These are phyloP conservation scores for Phrixothrix hirtus DNA, from an alignment of 2,888 invertebrate species.

Conservation along the genomic window DNA sequence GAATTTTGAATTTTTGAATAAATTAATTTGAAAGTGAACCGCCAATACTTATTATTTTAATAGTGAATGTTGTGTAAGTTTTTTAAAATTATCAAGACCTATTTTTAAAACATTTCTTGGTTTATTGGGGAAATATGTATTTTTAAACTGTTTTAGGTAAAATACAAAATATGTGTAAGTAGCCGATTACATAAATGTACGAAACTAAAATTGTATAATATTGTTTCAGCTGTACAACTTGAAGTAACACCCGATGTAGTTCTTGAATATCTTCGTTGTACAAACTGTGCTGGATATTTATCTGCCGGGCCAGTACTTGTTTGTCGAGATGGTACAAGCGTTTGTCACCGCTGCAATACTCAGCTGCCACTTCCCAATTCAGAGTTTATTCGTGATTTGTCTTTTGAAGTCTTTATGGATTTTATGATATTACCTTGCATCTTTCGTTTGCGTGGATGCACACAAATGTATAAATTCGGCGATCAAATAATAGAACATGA, in stretches of 20 bases:
- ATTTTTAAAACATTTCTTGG: too few species aligned
- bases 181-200: not conserved
- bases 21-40: too few species aligned
- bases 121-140: too few species aligned
- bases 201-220: not conserved
- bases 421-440: constrained; percentile 49
- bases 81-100: too few species aligned
- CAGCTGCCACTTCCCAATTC: constrained; percentile 41
- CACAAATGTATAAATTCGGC: constrained; percentile 42
- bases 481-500: constrained; percentile 45
- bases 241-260: constrained; percentile 44
- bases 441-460: constrained; percentile 42
- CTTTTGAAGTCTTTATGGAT: constrained; percentile 46
- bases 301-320: constrained; percentile 48
- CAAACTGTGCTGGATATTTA: constrained; percentile 47
- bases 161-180: too few species aligned
- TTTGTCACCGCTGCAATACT: constrained; percentile 49
- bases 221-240: constrained; percentile 43
- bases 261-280: constrained; percentile 45
- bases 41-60: too few species aligned
- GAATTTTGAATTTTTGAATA: too few species aligned
- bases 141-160: too few species aligned
- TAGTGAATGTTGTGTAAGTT: too few species aligned
- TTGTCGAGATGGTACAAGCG: constrained; percentile 43
- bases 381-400: constrained; percentile 41